Evolutionary conservation across 2,888 invertebrate species (phyloP), one percentile per base, ranked within the genome.

Genomic region (Pachliopta kotzebuea): DNA sequence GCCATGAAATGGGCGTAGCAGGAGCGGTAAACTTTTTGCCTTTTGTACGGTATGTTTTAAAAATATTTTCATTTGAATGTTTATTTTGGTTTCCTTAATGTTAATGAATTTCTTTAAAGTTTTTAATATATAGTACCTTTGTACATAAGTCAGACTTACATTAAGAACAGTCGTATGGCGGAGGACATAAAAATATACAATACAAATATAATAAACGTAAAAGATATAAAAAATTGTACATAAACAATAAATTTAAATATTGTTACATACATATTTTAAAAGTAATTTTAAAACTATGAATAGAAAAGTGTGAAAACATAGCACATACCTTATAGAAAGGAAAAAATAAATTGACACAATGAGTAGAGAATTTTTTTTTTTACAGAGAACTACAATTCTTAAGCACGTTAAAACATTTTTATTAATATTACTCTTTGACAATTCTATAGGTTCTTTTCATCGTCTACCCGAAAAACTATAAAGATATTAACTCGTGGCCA

Each of bases 21-120:
- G 97, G 96, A 2, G 94, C 95, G 17, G 92, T 97, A 3, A 98
- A 98, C 83, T 98, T 97, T 84, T 88, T 98, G 69, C 97, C 98
- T 18, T 94, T 95, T 77, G 84, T 97, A 54, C 94, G 96, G 95
- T 96, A 77, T 72, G 73, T 72, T n/a, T 45, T n/a, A 0, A 45
- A 11, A 14, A 18, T 45, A 18, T 45, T 45, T 45, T 45, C 1
- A 45, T 18, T n/a, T 45, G 2, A 11, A 45, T 7, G 1, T n/a
- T 6, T n/a, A 45, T 45, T n/a, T 45, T 18, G 6, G 4, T 45
- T 45, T 45, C 4, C n/a, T 37, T 2, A 37, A 37, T 37, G 37
- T 37, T 45, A 45, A 45, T 45, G 18, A 45, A n/a, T n/a, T 45
- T 6, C 6, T n/a, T 45, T 6, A n/a, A 45, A 45, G 4, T 18